These are phyloP conservation scores for Coilia nasus DNA, from an alignment of 2,797 vertebrate species.

Conservation along the genomic window DNA sequence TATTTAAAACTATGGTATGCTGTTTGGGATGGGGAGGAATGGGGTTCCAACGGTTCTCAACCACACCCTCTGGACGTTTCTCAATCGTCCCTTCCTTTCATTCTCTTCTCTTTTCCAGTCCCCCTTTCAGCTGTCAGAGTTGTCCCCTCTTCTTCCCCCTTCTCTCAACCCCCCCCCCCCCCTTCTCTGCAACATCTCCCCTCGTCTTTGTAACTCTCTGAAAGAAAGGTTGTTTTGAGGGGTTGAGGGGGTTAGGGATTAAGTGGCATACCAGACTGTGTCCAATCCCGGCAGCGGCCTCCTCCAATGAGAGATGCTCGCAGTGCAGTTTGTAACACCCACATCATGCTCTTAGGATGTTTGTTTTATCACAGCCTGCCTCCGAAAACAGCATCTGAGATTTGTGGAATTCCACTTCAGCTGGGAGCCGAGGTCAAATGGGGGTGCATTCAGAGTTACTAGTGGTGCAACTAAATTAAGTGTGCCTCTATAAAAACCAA, in stretches of 20 bases:
- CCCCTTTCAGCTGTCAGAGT: conserved; percentile 5
- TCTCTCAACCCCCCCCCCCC: neutral
- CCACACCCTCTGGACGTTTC: neutral
- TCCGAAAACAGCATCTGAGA: conserved; percentile 41
- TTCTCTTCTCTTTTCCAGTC: neutral
- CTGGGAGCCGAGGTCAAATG: neutral
- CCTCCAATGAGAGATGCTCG: conserved; percentile 45
- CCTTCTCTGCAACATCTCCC: neutral
- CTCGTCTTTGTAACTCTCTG: conserved; percentile 34
- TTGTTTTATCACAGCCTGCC: conserved; percentile 51
- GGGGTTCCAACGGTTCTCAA: neutral
- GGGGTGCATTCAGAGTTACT: conserved; percentile 6
- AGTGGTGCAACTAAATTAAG: conserved; percentile 12
- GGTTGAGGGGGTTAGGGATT: conserved; percentile 38
- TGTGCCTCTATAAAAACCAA: neutral
- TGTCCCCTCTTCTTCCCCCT: neutral
- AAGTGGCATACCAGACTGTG: conserved; percentile 45
- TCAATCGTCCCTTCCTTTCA: neutral
- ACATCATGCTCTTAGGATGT: conserved; percentile 46
- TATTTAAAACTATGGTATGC: conserved; percentile 12
- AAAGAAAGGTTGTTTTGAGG: conserved; percentile 22
- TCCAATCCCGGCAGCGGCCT: conserved; percentile 41
- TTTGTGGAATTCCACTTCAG: conserved; percentile 2
- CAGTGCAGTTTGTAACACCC: conserved; percentile 40
- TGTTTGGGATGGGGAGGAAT: neutral